Evolutionary conservation across 2,113 vertebrate genomes (phyloP).

Genomic region (Colius striatus): DNA sequence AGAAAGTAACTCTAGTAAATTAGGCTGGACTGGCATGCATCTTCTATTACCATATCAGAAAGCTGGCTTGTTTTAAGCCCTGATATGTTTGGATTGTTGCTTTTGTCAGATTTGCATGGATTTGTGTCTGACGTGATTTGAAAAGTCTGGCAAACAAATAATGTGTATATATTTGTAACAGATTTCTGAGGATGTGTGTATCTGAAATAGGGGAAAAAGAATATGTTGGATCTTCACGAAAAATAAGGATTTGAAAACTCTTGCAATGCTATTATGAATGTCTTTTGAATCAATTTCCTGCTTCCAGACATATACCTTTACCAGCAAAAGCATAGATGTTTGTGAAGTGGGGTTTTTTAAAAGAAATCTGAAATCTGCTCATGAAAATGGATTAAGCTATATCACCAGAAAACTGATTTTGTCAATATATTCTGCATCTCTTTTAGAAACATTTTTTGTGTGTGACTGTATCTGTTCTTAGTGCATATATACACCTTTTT

Average conservation of each 20-base stretch:
- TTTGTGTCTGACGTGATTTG: background rate
- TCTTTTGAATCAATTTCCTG: background rate
- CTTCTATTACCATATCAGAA: background rate
- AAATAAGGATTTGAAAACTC: background rate
- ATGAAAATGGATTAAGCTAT: background rate
- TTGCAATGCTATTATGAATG: background rate
- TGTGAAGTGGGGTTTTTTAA: background rate
- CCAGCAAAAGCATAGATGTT: background rate
- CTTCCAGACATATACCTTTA: background rate
- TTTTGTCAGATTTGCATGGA: conserved; percentile 11
- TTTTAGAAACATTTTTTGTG: background rate
- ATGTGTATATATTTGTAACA: background rate
- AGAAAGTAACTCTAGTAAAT: conserved; percentile 36
- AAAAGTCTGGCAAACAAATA: background rate
- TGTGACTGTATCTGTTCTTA: background rate
- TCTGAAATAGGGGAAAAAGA: background rate
- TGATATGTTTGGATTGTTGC: conserved; percentile 11
- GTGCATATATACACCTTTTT: background rate
- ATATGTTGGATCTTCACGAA: background rate
- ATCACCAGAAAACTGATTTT: background rate
- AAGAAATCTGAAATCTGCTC: background rate
- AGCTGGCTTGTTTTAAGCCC: background rate
- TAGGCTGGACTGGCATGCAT: background rate
- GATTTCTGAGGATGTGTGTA: background rate
- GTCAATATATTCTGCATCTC: background rate